Evolutionary conservation across 1,140 invertebrate species (phyloP), one percentile per base, ranked within the genome.

Genomic region (Drosophila neocordata): DNA sequence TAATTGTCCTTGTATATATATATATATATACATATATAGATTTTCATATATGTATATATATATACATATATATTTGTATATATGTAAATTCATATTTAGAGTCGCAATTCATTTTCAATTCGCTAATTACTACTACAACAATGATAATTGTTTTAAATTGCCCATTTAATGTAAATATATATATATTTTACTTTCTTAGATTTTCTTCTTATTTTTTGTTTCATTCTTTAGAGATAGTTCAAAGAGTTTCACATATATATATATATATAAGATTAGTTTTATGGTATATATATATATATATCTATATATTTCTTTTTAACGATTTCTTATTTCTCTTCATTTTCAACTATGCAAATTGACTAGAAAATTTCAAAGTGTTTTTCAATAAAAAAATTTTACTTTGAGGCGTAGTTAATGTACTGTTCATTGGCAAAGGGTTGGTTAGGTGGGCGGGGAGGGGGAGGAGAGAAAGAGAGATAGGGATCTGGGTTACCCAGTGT

Each of bases 61-160:
- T 61, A 48, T 61, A 55, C 66, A 70, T 65, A 73, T 67, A 62
- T 44, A 35, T 35, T 34, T 56, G 41, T 71, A 69, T 69, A 80
- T 79, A 74, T 65, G 71, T 80, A 63, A 64, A 72, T 65, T 69
- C 77, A 74, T 73, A 73, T 84, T 73, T 69, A 67, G 57, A 76
- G 72, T 68, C 41, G 15, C 15, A 48, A 48, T 64, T 67, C 58
- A 51, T 18, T 20, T 48, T 67, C 66, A 57, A 67, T 57, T 71
- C 53, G 69, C 60, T 71, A 82, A 85, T 78, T 67, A 66, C 79
- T 87, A 81, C 82, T 66, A 87, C 82, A 85, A 85, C 82, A 87
- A 85, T 75, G 67, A 87, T 85, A 87, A 72, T 87, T 73, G 55
- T 71, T 79, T 58, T 6, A 69, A 78, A 69, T 82, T 78, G 68